Percentiles rank a stretch among this genome's conserved stretches.
Conservation (phyloP, 2,113 vertebrate species). For the Bubo bubo region DNA sequence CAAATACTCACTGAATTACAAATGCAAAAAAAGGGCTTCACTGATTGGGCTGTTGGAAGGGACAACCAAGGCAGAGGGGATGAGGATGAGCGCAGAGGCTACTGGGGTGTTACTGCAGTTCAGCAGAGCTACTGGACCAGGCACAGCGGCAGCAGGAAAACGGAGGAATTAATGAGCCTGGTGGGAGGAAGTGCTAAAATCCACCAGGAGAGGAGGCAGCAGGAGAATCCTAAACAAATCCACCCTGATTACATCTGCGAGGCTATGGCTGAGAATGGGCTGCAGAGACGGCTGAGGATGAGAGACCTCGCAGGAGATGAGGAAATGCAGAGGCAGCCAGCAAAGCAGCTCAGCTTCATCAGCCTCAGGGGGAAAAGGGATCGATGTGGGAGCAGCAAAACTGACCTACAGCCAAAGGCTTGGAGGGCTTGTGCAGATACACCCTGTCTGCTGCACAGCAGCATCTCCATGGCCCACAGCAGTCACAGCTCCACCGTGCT, state of each 20-base stretch:
- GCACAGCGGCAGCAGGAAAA: not conserved
- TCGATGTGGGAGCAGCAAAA: not conserved
- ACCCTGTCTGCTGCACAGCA: not conserved
- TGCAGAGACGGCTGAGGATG: not conserved
- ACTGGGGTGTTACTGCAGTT: not conserved
- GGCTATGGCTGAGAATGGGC: not conserved
- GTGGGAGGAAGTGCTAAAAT: slow-evolving; percentile 8
- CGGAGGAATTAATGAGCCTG: not conserved
- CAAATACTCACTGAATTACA: not conserved
- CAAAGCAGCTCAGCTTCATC: not conserved
- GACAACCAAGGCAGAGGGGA: not conserved
- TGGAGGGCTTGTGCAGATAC: not conserved
- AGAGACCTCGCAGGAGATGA: not conserved
- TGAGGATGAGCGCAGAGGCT: not conserved
- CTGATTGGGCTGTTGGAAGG: not conserved
- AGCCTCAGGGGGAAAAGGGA: rapidly evolving
- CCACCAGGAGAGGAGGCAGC: not conserved
- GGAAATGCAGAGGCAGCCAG: not conserved
- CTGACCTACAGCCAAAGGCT: not conserved
- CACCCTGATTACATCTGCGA: not conserved
- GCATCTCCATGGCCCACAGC: not conserved
- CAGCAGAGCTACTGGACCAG: not conserved
- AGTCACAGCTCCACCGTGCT: not conserved
- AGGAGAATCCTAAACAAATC: slow-evolving; percentile 9
- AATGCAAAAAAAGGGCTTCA: not conserved